Percentiles rank a stretch among this genome's conserved stretches.
phyloP scores from a whole-genome alignment of 2,797 vertebrate genomes.

The Lerista edwardsae region DNA sequence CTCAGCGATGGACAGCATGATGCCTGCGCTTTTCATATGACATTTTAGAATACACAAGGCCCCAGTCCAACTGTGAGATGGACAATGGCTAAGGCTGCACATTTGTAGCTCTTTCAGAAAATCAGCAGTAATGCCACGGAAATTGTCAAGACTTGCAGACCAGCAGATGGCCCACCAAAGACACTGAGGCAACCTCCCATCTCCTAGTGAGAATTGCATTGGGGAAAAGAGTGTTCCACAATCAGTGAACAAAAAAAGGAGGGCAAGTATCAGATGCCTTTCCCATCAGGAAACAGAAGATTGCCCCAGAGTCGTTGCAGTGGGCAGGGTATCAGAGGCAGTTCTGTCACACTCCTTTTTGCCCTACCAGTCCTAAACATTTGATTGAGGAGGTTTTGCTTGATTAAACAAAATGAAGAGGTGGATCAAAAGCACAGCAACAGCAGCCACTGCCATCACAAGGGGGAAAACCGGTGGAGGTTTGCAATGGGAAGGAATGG shows the following conservation, averaged over 20 bases:
- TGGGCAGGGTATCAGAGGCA: too few species aligned
- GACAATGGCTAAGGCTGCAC: not conserved
- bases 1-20: conserved; percentile 38
- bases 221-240: too few species aligned
- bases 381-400: not conserved
- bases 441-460: not conserved
- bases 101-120: not conserved
- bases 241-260: too few species aligned
- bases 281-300: too few species aligned
- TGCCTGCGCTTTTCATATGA: conserved; percentile 15
- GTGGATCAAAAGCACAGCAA: not conserved
- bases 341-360: not conserved
- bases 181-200: too few species aligned
- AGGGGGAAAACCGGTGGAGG: too few species aligned
- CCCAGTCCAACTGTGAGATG: not conserved
- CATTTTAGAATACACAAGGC: not conserved
- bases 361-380: too few species aligned
- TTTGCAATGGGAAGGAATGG: not conserved
- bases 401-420: not conserved
- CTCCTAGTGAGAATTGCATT: too few species aligned
- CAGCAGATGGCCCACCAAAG: too few species aligned
- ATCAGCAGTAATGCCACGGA: not conserved
- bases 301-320: too few species aligned
- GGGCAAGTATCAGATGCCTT: too few species aligned
- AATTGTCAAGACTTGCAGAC: too few species aligned